phyloP scores from a whole-genome alignment of 2,113 vertebrate species.

The Falcunculus frontatus region DNA sequence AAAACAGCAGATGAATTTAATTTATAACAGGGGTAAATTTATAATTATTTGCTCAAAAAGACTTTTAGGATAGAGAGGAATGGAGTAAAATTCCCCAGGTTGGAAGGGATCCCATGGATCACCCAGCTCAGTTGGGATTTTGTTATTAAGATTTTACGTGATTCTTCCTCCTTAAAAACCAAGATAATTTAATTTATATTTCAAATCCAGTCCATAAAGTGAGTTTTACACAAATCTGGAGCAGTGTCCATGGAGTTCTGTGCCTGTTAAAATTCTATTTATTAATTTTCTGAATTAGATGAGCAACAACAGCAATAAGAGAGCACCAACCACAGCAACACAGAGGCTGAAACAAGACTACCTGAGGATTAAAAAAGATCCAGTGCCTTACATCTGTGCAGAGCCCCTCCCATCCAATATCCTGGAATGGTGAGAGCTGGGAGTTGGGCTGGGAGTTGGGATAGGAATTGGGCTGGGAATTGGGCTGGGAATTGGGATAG shows the following conservation, averaged over 20 bases:
- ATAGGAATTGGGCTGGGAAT: too few relatives aligned
- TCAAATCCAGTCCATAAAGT: not conserved
- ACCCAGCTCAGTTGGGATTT: not conserved
- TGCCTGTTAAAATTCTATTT: rapidly evolving
- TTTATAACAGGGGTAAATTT: not conserved
- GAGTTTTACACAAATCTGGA: too few relatives aligned
- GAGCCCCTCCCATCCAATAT: conserved; percentile 97
- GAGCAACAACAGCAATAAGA: conserved; percentile 93
- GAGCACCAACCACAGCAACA: conserved; percentile 94
- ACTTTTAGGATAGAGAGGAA: not conserved
- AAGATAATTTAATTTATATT: not conserved
- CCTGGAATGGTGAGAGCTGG: conserved; percentile 84
- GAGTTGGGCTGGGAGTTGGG: rapidly evolving
- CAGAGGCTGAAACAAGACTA: conserved; percentile 98
- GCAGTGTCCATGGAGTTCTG: not conserved
- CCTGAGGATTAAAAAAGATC: conserved; percentile 97
- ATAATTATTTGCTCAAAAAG: not conserved
- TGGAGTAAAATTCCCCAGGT: not conserved
- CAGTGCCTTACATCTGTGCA: conserved; percentile 98
- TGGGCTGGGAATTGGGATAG: too few relatives aligned
- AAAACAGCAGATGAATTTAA: not conserved
- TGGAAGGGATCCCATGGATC: not conserved
- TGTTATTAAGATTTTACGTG: not conserved
- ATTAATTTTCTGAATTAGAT: conserved; percentile 69
- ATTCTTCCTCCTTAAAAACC: not conserved